Conservation (phyloP, 2,888 invertebrate genomes). For the Aproaerema taeniolella region DNA sequence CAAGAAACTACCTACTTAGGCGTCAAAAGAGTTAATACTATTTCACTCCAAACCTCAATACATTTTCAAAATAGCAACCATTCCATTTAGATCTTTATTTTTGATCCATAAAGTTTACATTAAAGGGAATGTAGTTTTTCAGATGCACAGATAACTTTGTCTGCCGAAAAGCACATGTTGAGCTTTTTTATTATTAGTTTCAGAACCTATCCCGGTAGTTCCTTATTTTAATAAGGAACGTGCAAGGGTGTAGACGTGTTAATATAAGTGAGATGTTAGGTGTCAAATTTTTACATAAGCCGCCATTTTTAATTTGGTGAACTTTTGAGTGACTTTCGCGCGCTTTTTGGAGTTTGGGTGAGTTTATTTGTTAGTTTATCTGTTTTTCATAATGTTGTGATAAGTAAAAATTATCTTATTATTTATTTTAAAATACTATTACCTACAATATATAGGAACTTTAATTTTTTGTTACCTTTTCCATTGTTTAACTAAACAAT, state of each 20-base stretch:
- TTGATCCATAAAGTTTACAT: too few species aligned
- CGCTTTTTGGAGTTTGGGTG: too few species aligned
- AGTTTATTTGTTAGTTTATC: too few species aligned
- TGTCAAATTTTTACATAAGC: slow-evolving; percentile 54
- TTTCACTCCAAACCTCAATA: slow-evolving; percentile 2
- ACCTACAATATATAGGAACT: too few species aligned
- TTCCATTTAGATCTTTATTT: too few species aligned
- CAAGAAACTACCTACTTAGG: slow-evolving; percentile 34
- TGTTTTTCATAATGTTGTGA: too few species aligned
- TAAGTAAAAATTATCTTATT: too few species aligned
- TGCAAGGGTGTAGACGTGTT: slow-evolving; percentile 45
- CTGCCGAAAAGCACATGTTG: slow-evolving; percentile 31
- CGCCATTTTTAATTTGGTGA: slow-evolving; percentile 33
- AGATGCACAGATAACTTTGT: slow-evolving; percentile 16
- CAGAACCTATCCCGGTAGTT: slow-evolving; percentile 27
- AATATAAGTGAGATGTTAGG: slow-evolving; percentile 36
- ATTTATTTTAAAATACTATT: too few species aligned
- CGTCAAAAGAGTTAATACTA: slow-evolving; percentile 48
- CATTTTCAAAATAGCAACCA: too few species aligned
- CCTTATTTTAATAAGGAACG: slow-evolving; percentile 53
- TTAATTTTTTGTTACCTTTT: too few species aligned
- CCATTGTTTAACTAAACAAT: too few species aligned
- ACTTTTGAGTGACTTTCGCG: too few species aligned
- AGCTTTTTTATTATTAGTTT: slow-evolving; percentile 49
- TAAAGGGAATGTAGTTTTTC: not conserved